phyloP scores from a whole-genome alignment of 92 coral and sea anemone species.

The Metridium senile region DNA sequence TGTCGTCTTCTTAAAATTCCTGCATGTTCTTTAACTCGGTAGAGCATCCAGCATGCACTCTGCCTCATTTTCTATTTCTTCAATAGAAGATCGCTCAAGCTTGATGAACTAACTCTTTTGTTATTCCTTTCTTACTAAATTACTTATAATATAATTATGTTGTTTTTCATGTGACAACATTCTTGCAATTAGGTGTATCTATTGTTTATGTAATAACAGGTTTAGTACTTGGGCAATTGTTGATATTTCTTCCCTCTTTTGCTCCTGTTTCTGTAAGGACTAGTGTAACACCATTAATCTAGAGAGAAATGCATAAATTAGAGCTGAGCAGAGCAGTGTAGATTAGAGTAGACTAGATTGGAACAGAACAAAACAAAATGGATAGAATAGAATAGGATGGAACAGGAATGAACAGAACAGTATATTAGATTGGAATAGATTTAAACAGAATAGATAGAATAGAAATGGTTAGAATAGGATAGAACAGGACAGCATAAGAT shows the following conservation, averaged over 20 bases:
- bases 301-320: constrained; percentile 5
- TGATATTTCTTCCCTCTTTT: constrained; percentile 78
- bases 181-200: no score
- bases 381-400: background rate
- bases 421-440: no score
- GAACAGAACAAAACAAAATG: background rate
- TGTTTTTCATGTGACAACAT: no score
- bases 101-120: no score
- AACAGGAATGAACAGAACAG: background rate
- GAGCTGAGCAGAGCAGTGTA: no score
- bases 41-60: no score
- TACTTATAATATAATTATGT: no score
- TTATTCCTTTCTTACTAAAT: no score
- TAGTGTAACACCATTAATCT: constrained; percentile 58
- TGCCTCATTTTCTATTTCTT: no score
- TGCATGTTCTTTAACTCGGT: no score
- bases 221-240: constrained; percentile 51
- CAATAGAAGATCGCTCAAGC: no score
- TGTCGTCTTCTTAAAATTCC: no score
- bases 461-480: background rate
- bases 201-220: background rate
- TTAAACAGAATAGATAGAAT: background rate
- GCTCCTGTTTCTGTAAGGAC: constrained; percentile 54
- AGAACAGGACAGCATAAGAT: background rate
- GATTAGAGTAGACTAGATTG: background rate